These are phyloP conservation scores for Actinopyga echinites DNA, from an alignment of 53 echinoderm and acorn worm species.

Conservation along the genomic window DNA sequence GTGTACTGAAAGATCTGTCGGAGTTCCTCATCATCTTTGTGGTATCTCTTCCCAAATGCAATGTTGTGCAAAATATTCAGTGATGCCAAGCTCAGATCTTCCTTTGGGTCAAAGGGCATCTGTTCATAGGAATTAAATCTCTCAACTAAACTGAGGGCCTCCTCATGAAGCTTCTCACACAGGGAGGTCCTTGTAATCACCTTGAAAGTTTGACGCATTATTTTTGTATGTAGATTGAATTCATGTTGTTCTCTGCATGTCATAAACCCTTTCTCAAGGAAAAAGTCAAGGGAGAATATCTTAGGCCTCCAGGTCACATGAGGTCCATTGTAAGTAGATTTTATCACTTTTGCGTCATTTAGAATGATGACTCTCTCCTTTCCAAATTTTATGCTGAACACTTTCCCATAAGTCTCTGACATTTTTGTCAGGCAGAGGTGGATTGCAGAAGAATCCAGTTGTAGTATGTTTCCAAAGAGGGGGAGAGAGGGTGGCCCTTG, in stretches of 20 bases:
- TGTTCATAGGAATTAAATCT: constrained; percentile 69
- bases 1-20: constrained; percentile 68
- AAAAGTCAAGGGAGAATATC: constrained; percentile 94
- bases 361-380: constrained; percentile 84
- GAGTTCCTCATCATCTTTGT: constrained; percentile 77
- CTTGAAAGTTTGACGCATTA: constrained; percentile 92
- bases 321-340: constrained; percentile 88
- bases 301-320: constrained; percentile 85
- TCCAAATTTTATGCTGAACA: constrained; percentile 92
- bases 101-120: constrained; percentile 80
- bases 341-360: constrained; percentile 79
- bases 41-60: constrained; percentile 90
- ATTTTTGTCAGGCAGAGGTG: constrained; percentile 77
- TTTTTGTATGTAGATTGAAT: constrained; percentile 89
- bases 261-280: constrained; percentile 91
- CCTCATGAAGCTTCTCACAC: constrained; percentile 75
- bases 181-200: constrained; percentile 85
- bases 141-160: constrained; percentile 71
- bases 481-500: constrained; percentile 85
- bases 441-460: constrained; percentile 76
- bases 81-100: constrained; percentile 86
- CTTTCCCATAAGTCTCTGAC: constrained; percentile 72
- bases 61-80: constrained; percentile 96
- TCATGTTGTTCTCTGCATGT: constrained; percentile 80
- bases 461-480: constrained; percentile 85